Conservation (phyloP, 2,888 invertebrate species). For the Morpho achilles region DNA sequence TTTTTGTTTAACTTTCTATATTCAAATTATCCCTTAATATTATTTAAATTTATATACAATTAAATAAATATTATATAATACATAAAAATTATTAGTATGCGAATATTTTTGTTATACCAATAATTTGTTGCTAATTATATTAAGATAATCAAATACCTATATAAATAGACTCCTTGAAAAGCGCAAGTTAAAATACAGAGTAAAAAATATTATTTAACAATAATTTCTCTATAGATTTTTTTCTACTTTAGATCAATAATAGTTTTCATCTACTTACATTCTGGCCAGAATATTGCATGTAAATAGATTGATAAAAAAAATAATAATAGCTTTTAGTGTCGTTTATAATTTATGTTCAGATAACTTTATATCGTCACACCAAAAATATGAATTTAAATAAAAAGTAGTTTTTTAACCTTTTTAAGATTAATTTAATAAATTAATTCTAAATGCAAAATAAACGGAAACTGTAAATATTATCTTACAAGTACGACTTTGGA, state of each 20-base stretch:
- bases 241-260: neutral
- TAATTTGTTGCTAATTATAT: constrained; percentile 1
- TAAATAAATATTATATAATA: neutral
- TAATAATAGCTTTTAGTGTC: neutral
- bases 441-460: no score
- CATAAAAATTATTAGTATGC: constrained; percentile 6
- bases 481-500: no score
- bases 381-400: no score
- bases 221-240: neutral
- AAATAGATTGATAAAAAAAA: neutral
- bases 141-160: no score
- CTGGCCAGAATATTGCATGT: constrained; percentile 4
- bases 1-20: no score
- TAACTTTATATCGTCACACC: no score
- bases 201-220: constrained; percentile 3
- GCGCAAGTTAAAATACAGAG: constrained; percentile 8
- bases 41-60: no score
- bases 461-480: no score
- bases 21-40: no score
- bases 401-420: no score
- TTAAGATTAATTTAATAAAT: no score
- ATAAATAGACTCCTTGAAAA: constrained; percentile 1
- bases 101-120: neutral
- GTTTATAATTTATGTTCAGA: no score
- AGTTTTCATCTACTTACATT: neutral